Base-by-base conservation (phyloP, 2,888 invertebrate species). In the Liodrosophila aerea region DNA sequence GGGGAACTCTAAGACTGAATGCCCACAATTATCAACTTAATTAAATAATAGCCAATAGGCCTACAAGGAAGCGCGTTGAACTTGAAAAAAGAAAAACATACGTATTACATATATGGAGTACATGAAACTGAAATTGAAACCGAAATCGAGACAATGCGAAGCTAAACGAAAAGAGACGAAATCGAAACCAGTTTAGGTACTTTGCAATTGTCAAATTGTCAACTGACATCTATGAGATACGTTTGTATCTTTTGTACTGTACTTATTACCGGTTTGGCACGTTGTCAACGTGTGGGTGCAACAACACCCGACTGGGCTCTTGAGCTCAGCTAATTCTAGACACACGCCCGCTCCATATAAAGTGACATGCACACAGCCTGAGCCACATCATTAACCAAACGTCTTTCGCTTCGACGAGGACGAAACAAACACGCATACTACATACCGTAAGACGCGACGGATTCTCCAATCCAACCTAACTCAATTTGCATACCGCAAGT, bases 51-150 rank as follows among this genome's bases (percentile, higher is more conserved):
- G 58, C 31, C 37, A 16, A 58, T 70, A 85, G 85, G 78, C 78
- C 64, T 64, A 85, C 64, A 70, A 80, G 78, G 78, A 80, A 85
- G 83, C 82, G 54, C 51, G 65, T 36, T 78, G 85, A 80, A 83
- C 85, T 85, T 80, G 83, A 83, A 76, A 63, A 51, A 29, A 13
- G n/a, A 22, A 44, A 50, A 33, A 45, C 41, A 12, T 52, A 60
- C 12, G 39, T n/a, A n/a, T 13, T n/a, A n/a, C n/a, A n/a, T 13
- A 30, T 30, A 2, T 30, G 30, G 7, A n/a, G n/a, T n/a, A 7
- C 34, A 30, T 12, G 27, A 34, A 47, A 40, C 46, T 9, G 45
- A 52, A 29, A 46, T 33, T n/a, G 15, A 47, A 45, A 51, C 4
- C 30, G 27, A 54, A 54, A 45, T 22, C 13, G 61, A 76, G 53